phyloP scores from a whole-genome alignment of 1,140 invertebrate genomes.

The Elymnias hypermnestra region DNA sequence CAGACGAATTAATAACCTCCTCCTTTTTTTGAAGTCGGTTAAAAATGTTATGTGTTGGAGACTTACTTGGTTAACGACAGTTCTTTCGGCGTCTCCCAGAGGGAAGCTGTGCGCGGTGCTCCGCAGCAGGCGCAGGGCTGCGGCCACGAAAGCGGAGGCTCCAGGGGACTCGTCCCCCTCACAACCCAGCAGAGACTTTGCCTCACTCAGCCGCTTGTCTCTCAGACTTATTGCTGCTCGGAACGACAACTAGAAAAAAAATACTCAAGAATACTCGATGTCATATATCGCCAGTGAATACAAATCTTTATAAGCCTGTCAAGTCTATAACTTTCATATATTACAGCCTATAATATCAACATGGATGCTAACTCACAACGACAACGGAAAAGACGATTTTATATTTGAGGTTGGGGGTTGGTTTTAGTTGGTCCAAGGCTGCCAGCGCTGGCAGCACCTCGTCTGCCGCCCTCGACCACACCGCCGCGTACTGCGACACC shows the following conservation, averaged over 20 bases:
- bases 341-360: no score
- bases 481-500: conserved; percentile 86
- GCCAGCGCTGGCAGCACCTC: conserved; percentile 91
- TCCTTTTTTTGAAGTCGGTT: no score
- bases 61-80: conserved; percentile 76
- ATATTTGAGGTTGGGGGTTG: conserved; percentile 91
- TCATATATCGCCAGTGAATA: no score
- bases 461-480: conserved; percentile 90
- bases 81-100: conserved; percentile 79
- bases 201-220: conserved; percentile 77
- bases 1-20: no score
- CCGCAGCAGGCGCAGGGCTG: conserved; percentile 71
- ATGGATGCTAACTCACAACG: conserved; percentile 96
- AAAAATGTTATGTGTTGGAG: no score
- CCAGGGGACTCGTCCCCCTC: conserved; percentile 43
- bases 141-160: conserved; percentile 56
- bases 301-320: background rate
- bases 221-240: conserved; percentile 79
- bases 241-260: conserved; percentile 77
- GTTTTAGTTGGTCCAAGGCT: conserved; percentile 83
- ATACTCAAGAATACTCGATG: no score
- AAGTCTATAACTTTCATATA: no score
- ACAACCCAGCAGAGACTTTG: conserved; percentile 73
- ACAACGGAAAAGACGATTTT: conserved; percentile 96
- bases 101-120: conserved; percentile 77